Conservation (phyloP, 2,113 vertebrate genomes). For the Microtus pennsylvanicus region DNA sequence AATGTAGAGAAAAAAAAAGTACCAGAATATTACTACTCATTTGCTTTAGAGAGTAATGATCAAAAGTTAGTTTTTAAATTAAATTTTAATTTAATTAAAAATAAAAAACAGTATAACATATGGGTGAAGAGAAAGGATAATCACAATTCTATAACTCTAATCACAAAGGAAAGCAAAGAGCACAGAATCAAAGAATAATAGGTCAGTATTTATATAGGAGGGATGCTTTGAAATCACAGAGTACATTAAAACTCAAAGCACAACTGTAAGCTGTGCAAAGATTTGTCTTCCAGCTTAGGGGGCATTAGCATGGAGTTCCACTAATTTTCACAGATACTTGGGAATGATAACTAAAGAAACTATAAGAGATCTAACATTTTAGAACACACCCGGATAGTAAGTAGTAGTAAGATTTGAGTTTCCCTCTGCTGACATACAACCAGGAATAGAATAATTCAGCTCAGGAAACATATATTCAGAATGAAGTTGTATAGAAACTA, state of each 20-base stretch:
- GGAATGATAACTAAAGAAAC: not conserved
- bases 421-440: not conserved
- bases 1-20: not conserved
- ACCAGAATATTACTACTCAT: not conserved
- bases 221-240: not conserved
- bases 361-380: not conserved
- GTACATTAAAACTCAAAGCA: not conserved
- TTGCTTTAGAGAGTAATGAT: not conserved
- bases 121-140: not conserved
- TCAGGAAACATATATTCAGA: not conserved
- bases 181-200: not conserved
- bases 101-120: not conserved
- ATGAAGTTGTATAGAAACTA: not conserved
- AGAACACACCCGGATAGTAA: not conserved
- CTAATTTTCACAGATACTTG: not conserved
- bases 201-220: not conserved
- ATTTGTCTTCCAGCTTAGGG: not conserved
- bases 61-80: not conserved
- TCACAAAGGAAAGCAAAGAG: not conserved
- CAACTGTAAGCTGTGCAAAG: not conserved
- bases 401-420: not conserved
- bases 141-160: not conserved
- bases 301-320: not conserved
- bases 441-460: not conserved
- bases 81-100: conserved; percentile 17